Conservation (phyloP, 2,888 invertebrate genomes). For the Drosophila crucigera region DNA sequence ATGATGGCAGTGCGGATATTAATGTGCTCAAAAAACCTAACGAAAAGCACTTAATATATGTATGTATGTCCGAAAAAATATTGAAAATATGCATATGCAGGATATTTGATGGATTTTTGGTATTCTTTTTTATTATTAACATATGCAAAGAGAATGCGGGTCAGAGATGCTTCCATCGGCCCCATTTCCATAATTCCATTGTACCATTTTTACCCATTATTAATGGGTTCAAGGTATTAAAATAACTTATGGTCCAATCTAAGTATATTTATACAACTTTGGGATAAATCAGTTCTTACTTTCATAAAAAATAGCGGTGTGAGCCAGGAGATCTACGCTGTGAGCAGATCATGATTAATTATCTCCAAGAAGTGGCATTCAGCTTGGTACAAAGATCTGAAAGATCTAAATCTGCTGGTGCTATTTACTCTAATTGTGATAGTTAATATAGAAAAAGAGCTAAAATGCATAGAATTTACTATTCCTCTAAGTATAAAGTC, state of each 20-base stretch:
- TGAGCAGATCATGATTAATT: neutral
- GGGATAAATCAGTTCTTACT: neutral
- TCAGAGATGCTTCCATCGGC: neutral
- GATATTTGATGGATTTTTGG: neutral
- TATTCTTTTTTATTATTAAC: neutral
- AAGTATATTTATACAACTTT: neutral
- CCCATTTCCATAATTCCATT: neutral
- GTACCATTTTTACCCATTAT: neutral
- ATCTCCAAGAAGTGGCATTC: neutral
- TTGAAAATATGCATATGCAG: neutral
- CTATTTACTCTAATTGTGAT: neutral
- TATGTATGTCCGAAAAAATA: neutral
- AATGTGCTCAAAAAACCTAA: neutral
- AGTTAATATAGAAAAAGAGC: neutral
- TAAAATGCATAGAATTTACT: neutral
- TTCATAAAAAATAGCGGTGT: neutral
- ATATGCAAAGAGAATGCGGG: neutral
- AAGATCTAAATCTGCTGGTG: neutral
- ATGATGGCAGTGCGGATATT: neutral
- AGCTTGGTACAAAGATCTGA: neutral
- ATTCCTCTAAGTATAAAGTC: neutral
- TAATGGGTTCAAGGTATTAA: neutral
- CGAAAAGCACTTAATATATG: neutral
- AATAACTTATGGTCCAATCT: neutral
- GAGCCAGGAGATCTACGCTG: neutral